These are phyloP conservation scores for Eupeodes corollae DNA, from an alignment of 1,140 invertebrate species.

Conservation along the genomic window DNA sequence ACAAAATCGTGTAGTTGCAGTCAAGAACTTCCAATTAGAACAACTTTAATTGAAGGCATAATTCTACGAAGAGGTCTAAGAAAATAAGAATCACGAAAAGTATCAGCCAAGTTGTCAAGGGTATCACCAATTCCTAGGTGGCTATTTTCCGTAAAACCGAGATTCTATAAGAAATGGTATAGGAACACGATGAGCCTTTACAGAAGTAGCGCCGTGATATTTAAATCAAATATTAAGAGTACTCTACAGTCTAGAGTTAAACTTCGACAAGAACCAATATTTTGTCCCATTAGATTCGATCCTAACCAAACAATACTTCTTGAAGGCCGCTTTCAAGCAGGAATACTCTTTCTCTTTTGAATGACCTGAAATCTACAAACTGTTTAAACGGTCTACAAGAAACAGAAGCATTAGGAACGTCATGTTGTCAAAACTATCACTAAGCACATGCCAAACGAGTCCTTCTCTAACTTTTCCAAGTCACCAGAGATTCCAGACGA, in stretches of 20 bases:
- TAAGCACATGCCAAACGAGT: slow-evolving; percentile 87
- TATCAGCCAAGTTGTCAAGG: slow-evolving; percentile 48
- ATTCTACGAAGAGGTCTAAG: slow-evolving; percentile 92
- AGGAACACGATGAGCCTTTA: slow-evolving; percentile 91
- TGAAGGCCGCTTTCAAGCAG: slow-evolving; percentile 83
- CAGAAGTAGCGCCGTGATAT: slow-evolving; percentile 86
- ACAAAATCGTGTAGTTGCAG: slow-evolving; percentile 72
- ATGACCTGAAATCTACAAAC: slow-evolving; percentile 96
- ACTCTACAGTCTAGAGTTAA: slow-evolving; percentile 77
- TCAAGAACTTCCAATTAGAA: slow-evolving; percentile 87
- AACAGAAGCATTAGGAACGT: slow-evolving; percentile 94
- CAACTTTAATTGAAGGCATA: slow-evolving; percentile 81
- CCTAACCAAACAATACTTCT: slow-evolving; percentile 89
- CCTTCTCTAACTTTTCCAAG: slow-evolving; percentile 98
- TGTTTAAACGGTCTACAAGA: slow-evolving; percentile 92
- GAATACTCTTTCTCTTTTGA: slow-evolving; percentile 91
- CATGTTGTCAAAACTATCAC: slow-evolving; percentile 85
- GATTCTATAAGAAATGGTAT: slow-evolving; percentile 83
- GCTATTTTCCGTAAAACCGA: no score
- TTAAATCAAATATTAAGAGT: slow-evolving; percentile 55
- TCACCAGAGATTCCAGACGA: slow-evolving; percentile 63
- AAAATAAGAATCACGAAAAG: slow-evolving; percentile 78
- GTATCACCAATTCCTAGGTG: not conserved
- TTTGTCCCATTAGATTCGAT: slow-evolving; percentile 92
- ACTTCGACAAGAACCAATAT: slow-evolving; percentile 90